Evolutionary conservation across 2,113 vertebrate species (phyloP).

Genomic region (Lanius ludovicianus): DNA sequence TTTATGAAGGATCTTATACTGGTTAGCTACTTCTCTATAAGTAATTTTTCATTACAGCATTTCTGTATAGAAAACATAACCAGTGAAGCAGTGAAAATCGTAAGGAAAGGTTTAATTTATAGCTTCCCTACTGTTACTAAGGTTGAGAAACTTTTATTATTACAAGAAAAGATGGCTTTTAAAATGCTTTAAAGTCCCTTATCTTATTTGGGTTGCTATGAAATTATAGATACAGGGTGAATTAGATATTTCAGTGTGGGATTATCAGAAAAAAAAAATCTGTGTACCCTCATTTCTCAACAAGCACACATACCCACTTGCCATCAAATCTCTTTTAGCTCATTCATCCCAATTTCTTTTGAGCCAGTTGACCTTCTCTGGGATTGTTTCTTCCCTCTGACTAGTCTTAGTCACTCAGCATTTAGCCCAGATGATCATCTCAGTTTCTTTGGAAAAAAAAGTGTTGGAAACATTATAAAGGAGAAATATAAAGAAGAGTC

Average conservation of each 20-base stretch:
- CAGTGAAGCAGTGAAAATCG: neutral
- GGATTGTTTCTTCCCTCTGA: neutral
- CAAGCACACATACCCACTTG: neutral
- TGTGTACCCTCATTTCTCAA: neutral
- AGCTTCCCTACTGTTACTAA: neutral
- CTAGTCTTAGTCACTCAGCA: neutral
- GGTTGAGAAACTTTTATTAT: neutral
- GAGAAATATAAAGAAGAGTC: no score
- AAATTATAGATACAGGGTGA: neutral
- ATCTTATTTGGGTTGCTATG: neutral
- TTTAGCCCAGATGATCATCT: neutral
- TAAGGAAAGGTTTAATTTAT: neutral
- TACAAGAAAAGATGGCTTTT: neutral
- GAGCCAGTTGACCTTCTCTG: neutral
- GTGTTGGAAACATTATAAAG: neutral
- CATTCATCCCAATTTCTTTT: neutral
- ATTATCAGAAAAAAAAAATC: neutral
- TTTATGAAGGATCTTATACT: slow-evolving; percentile 18
- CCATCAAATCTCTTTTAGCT: neutral
- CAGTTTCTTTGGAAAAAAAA: neutral
- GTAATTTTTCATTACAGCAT: neutral
- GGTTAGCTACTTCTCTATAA: neutral
- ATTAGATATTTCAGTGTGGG: neutral
- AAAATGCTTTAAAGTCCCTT: neutral
- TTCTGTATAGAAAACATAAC: slow-evolving; percentile 16